Evolutionary conservation across 2,888 invertebrate genomes (phyloP).

Genomic region (Pyrrhopygopsis socrates): DNA sequence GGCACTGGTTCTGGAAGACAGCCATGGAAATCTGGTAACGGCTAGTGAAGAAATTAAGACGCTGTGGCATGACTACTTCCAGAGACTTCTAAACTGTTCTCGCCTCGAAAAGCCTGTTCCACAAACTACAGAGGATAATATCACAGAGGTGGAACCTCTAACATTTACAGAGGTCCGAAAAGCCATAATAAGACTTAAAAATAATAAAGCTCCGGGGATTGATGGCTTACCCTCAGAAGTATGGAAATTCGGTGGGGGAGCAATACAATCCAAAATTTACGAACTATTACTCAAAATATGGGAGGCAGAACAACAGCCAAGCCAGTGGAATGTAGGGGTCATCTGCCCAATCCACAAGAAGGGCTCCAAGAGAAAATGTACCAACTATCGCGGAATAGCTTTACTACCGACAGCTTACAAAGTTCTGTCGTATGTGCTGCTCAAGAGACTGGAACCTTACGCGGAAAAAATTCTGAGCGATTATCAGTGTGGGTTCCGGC

Average conservation of each 20-base stretch:
- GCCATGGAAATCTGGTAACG: too few relatives aligned
- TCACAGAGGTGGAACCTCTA: too few relatives aligned
- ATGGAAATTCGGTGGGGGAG: background rate
- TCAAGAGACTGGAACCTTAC: background rate
- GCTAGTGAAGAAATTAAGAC: too few relatives aligned
- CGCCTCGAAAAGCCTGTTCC: too few relatives aligned
- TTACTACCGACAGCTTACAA: background rate
- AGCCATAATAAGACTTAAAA: too few relatives aligned
- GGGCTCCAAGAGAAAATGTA: background rate
- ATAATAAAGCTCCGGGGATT: too few relatives aligned
- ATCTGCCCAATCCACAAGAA: background rate
- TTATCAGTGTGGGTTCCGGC: slow-evolving; percentile 44
- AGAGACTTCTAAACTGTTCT: too few relatives aligned
- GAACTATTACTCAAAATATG: background rate
- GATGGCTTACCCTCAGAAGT: too few relatives aligned
- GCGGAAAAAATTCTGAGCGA: background rate
- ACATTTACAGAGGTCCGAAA: too few relatives aligned
- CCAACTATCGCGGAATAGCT: background rate
- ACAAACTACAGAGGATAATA: too few relatives aligned
- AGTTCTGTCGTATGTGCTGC: background rate
- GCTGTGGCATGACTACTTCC: too few relatives aligned
- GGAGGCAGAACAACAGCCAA: background rate
- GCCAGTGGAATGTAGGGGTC: background rate
- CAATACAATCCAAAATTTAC: background rate
- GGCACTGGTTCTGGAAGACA: too few relatives aligned